Evolutionary conservation across 1,140 invertebrate genomes (phyloP), one percentile per base, ranked within the genome.

Genomic region (Conus ventricosus): DNA sequence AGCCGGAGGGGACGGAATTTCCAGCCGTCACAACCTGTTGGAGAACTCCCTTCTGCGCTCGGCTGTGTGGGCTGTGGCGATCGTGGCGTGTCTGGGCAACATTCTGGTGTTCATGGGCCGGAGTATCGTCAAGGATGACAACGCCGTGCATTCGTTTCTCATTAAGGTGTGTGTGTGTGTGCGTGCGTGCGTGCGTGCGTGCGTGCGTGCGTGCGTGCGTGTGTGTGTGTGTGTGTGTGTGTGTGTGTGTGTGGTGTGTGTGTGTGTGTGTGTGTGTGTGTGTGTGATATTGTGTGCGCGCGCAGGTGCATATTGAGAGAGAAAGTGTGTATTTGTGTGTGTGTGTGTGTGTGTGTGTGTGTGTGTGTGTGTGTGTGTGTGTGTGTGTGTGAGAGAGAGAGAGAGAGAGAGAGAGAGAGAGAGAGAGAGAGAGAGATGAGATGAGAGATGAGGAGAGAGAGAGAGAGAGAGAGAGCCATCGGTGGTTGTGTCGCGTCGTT

Each of bases 1-100:
- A 94, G 84, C 97, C 97, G 3, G 95, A 95, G 23, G 96, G 96
- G 97, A 97, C 93, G 97, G 97, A 27, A 95, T 97, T 2, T 97
- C 97, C 1, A 97, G 97, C 25, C 94, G 96, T 23, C 94, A 96
- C 57, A 96, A 97, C 93, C 94, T 98, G 13, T 92, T 98, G 4
- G 96, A 95, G 60, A 96, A 96, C 91, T 95, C 96, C 27, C 92
- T 96, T 0, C 92, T 97, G 23, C 95, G 97, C 27, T 95, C 96
- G 54, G 96, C 96, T 0, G 96, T 97, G 15, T 97, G 97, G 97
- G 93, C 97, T 20, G 96, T 97, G 90, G 97, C 96, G 20, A 91
- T 96, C 4, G 93, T 97, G 2, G 97, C 97, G 0, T 96, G 96
- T 88, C 88, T 96, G 15, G 97, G 97, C 17, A 98, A 98, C 92